phyloP scores from a whole-genome alignment of 2,797 vertebrate species.

The Siniperca scherzeri region DNA sequence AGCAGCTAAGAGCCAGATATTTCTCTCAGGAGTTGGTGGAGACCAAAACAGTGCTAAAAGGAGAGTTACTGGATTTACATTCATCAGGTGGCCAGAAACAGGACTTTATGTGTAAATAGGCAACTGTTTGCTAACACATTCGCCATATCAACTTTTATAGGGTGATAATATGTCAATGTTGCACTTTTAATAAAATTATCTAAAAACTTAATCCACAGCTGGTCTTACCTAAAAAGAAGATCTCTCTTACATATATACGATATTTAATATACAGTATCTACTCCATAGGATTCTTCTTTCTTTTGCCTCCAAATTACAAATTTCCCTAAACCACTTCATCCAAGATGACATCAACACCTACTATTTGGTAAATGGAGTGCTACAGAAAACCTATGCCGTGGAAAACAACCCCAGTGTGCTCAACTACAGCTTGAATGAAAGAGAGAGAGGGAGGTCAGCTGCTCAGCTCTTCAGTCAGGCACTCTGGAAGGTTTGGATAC shows the following conservation, averaged over 20 bases:
- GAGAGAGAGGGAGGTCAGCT: slow-evolving; percentile 82
- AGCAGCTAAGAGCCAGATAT: neutral
- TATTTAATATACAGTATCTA: neutral
- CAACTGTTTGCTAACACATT: too few relatives aligned
- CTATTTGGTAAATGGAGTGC: slow-evolving; percentile 82
- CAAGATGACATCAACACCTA: slow-evolving; percentile 87
- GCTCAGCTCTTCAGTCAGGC: slow-evolving; percentile 82
- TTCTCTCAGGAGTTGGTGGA: neutral
- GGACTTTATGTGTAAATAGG: neutral
- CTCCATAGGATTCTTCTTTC: slow-evolving; percentile 82
- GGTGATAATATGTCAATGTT: too few relatives aligned
- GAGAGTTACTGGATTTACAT: too few relatives aligned
- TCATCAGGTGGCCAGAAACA: neutral
- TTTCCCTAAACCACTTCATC: slow-evolving; percentile 82
- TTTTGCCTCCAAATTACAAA: slow-evolving; percentile 78
- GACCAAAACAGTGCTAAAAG: neutral
- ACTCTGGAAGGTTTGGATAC: slow-evolving; percentile 82
- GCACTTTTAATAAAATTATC: neutral
- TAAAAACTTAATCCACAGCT: neutral
- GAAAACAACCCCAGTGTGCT: slow-evolving; percentile 84
- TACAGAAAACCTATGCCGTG: slow-evolving; percentile 77
- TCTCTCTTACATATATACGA: neutral
- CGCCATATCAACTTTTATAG: neutral
- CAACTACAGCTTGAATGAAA: slow-evolving; percentile 78
- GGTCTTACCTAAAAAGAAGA: neutral